Evolutionary conservation across 2,113 vertebrate species (phyloP).

Genomic region (rabbit (Oryctolagus cuniculus)): DNA sequence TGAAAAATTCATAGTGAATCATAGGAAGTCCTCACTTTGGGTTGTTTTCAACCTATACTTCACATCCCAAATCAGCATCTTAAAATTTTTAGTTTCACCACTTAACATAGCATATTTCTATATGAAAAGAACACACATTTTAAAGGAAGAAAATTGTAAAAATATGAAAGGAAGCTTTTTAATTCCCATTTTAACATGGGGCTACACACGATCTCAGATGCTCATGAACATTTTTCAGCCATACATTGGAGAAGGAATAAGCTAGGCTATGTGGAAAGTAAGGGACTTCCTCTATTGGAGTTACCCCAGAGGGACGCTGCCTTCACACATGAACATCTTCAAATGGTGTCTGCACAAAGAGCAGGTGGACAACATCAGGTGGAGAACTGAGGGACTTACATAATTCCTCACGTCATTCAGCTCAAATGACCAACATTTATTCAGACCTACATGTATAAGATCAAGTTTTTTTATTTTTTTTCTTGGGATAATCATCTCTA

Average conservation of each 20-base stretch:
- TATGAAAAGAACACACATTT: background rate
- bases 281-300: background rate
- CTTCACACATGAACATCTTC: background rate
- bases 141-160: background rate
- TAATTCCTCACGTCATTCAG: background rate
- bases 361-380: background rate
- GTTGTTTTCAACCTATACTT: slow-evolving; percentile 23
- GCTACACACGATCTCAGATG: background rate
- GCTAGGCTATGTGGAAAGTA: background rate
- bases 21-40: background rate
- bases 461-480: background rate
- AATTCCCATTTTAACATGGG: background rate
- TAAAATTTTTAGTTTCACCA: background rate
- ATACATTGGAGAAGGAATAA: background rate
- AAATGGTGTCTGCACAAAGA: background rate
- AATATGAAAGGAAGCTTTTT: background rate
- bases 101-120: background rate
- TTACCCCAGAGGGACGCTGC: background rate
- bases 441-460: background rate
- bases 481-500: background rate
- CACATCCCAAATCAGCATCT: slow-evolving; percentile 1
- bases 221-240: background rate
- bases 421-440: background rate
- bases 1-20: background rate
- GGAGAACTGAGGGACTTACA: background rate